phyloP scores from a whole-genome alignment of 2,888 invertebrate species.

The Embidobia sp. region DNA sequence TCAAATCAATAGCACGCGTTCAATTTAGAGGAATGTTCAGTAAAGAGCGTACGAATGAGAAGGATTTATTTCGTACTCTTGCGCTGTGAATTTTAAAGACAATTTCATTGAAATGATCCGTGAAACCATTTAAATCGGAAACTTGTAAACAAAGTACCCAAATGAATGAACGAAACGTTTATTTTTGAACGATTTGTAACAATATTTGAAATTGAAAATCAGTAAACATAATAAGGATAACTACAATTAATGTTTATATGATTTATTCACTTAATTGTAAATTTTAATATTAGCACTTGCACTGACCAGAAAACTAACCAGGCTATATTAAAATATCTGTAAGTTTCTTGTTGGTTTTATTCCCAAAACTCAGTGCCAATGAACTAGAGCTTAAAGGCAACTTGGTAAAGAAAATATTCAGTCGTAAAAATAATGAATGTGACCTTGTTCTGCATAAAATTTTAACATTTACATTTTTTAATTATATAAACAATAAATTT shows the following conservation, averaged over 20 bases:
- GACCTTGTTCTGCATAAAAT: no score
- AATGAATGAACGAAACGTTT: no score
- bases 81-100: conserved; percentile 4
- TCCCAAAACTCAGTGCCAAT: conserved; percentile 18
- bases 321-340: conserved; percentile 28
- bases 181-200: no score
- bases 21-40: conserved; percentile 5
- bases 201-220: not conserved
- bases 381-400: conserved; percentile 12
- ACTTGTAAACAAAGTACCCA: no score
- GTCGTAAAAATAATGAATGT: no score
- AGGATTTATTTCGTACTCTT: not conserved
- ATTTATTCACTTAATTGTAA: no score
- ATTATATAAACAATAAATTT: no score
- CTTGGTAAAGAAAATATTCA: conserved; percentile 25
- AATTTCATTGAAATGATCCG: conserved; percentile 3
- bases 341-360: conserved; percentile 23
- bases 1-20: not conserved
- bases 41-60: not conserved
- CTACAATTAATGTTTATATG: conserved; percentile 10
- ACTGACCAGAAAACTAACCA: conserved; percentile 12
- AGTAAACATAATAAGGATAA: not conserved
- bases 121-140: no score
- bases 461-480: no score
- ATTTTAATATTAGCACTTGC: conserved; percentile 1